phyloP scores from a whole-genome alignment of 2,113 vertebrate genomes.

The Stegastes partitus region DNA sequence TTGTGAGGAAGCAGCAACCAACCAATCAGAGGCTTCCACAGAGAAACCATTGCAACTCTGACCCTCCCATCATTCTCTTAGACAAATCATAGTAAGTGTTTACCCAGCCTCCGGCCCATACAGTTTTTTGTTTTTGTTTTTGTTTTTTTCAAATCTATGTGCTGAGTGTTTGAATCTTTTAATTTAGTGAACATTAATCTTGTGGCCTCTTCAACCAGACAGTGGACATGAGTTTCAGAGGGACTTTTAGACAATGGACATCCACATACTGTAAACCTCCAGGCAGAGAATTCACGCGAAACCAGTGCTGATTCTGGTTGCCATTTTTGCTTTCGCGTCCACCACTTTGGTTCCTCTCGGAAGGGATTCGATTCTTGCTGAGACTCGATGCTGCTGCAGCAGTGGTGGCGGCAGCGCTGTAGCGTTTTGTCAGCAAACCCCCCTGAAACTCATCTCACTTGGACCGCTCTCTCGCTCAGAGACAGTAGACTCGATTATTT shows the following conservation, averaged over 20 bases:
- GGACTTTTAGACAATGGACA: slow-evolving; percentile 51
- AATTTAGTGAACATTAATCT: slow-evolving; percentile 68
- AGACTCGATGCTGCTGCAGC: slow-evolving; percentile 40
- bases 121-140: no score
- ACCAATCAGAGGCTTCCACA: slow-evolving; percentile 63
- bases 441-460: slow-evolving; percentile 71
- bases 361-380: slow-evolving; percentile 49
- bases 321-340: slow-evolving; percentile 50
- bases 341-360: slow-evolving; percentile 38
- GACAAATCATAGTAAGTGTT: slow-evolving; percentile 58
- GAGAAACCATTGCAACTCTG: slow-evolving; percentile 49
- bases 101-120: slow-evolving; percentile 53
- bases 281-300: slow-evolving; percentile 59
- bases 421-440: slow-evolving; percentile 53
- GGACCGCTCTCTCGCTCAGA: slow-evolving; percentile 62
- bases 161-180: slow-evolving; percentile 73
- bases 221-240: slow-evolving; percentile 55
- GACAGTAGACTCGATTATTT: slow-evolving; percentile 79
- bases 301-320: slow-evolving; percentile 56
- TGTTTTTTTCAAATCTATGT: slow-evolving; percentile 60
- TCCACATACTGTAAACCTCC: slow-evolving; percentile 48
- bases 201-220: slow-evolving; percentile 72
- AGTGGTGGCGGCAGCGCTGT: slow-evolving; percentile 2
- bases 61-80: slow-evolving; percentile 43
- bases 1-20: slow-evolving; percentile 57